Conservation (phyloP, 1,140 invertebrate species). For the Neuroterus valhalla region DNA sequence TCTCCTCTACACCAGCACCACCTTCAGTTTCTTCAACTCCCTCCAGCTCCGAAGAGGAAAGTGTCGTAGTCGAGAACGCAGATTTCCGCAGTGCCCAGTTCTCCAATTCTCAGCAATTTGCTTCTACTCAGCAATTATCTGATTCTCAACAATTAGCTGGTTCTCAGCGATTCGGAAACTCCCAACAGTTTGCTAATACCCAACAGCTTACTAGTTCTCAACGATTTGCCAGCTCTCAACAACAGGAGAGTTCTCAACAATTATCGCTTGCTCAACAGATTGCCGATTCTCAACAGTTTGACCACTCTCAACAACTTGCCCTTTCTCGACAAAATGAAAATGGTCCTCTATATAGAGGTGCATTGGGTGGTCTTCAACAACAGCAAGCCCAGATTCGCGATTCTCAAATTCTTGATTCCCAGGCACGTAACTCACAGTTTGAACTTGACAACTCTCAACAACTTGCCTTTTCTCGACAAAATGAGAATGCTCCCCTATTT, state of each 20-base stretch:
- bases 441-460: slow-evolving; percentile 34
- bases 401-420: too few species aligned
- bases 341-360: slow-evolving; percentile 34
- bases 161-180: slow-evolving; percentile 2
- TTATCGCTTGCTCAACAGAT: too few species aligned
- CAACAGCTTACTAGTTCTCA: slow-evolving; percentile 27
- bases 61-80: slow-evolving; percentile 66
- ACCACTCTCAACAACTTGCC: slow-evolving; percentile 40
- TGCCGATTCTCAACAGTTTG: slow-evolving; percentile 41
- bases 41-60: slow-evolving; percentile 58
- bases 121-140: slow-evolving; percentile 36
- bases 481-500: slow-evolving; percentile 21
- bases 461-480: slow-evolving; percentile 8
- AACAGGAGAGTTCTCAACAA: slow-evolving; percentile 30
- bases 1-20: slow-evolving; percentile 46
- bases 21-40: slow-evolving; percentile 30
- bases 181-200: slow-evolving; percentile 9
- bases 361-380: background rate
- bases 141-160: slow-evolving; percentile 26
- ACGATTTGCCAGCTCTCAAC: background rate
- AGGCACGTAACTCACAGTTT: too few species aligned
- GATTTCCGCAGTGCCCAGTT: slow-evolving; percentile 61
- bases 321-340: slow-evolving; percentile 37
- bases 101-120: slow-evolving; percentile 40
- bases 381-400: slow-evolving; percentile 22